Evolutionary conservation across 2,888 invertebrate genomes (phyloP), one percentile per base, ranked within the genome.

Genomic region (Macrosoma leucophasiata): DNA sequence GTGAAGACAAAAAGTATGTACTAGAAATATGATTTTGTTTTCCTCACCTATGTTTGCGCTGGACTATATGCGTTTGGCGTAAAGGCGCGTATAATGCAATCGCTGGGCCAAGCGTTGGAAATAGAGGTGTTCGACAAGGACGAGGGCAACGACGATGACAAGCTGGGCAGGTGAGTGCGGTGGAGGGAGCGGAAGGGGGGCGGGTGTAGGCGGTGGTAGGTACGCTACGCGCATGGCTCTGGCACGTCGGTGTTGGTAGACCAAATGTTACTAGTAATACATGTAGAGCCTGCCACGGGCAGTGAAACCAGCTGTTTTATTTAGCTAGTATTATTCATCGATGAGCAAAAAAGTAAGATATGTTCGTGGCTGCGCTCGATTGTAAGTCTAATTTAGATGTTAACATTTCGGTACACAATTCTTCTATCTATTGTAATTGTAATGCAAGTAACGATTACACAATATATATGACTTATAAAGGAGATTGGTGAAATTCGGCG

Each of bases 51-150:
- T 81, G 81, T 81, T 77, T 77, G 68, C 78, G 65, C 69, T 67
- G 78, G 74, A 65, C 62, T 58, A 52, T 69, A 59, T 63, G 66
- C 67, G 70, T 66, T 62, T 59, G 70, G 64, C 63, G 70, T 69
- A 65, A 63, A 85, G 85, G 82, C 82, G 74, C 73, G 75, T 55
- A 74, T 89, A 62, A 82, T 87, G 84, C 87, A 88, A 69, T 71
- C 90, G 72, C 74, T 89, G 76, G 91, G 92, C 51, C 93, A 93
- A 81, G 85, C 86, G 67, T 82, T 93, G 74, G 88, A 89, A 58
- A 75, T 96, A 52, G 90, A 91, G 65, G 82, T 96, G 50, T 90
- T 90, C 86, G 96, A 97, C 88, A 90, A 91, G 74, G 97, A 97
- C 74, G 93, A 95, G 55, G 87, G 89, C 58, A 88, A 90, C 58